Conservation (phyloP, 2,113 vertebrate genomes). For the Hylia prasina region DNA sequence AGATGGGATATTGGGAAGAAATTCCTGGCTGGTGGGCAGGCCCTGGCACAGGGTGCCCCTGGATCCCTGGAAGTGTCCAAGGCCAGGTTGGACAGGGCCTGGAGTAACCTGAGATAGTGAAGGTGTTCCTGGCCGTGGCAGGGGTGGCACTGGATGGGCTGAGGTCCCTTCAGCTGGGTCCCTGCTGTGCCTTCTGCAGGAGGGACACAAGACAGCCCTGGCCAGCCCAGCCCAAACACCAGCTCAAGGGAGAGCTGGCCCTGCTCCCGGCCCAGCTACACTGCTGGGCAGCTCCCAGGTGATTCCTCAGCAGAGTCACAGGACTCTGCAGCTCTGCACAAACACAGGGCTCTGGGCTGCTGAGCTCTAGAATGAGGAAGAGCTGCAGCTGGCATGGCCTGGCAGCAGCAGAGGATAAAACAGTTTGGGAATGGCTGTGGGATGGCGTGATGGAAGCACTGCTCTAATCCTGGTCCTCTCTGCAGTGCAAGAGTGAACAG, state of each 20-base stretch:
- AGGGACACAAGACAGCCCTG: accelerated
- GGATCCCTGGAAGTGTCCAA: background rate
- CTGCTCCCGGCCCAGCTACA: accelerated
- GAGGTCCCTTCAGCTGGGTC: background rate
- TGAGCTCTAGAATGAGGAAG: background rate
- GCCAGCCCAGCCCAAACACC: background rate
- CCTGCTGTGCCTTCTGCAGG: background rate
- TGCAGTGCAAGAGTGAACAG: background rate
- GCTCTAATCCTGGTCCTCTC: background rate
- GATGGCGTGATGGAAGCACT: background rate
- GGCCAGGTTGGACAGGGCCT: background rate
- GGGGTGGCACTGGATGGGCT: background rate
- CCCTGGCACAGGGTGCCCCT: background rate
- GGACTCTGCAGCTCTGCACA: background rate
- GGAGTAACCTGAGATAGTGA: accelerated
- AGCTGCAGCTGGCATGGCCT: accelerated
- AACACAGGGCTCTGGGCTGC: background rate
- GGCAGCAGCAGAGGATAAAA: background rate
- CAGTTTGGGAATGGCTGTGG: background rate
- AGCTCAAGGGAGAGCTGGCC: background rate
- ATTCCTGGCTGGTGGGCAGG: background rate
- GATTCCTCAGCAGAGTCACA: background rate
- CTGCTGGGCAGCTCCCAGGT: background rate
- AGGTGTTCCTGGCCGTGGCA: background rate
- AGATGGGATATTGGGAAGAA: background rate